These are phyloP conservation scores for Ornithoptera alexandrae DNA, from an alignment of 2,888 invertebrate genomes.

Conservation along the genomic window DNA sequence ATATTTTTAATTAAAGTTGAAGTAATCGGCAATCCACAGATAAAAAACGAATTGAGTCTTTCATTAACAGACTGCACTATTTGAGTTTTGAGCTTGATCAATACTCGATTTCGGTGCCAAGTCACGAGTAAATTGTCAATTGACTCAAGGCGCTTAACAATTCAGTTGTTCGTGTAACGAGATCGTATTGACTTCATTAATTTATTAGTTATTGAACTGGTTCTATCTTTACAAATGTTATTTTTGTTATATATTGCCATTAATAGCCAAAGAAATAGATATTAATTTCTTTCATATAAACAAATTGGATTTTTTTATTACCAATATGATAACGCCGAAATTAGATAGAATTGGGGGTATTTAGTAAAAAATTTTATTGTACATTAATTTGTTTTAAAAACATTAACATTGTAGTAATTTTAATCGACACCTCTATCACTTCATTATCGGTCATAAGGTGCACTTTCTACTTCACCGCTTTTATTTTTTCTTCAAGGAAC, in stretches of 20 bases:
- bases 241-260: background rate
- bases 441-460: background rate
- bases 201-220: constrained; percentile 20
- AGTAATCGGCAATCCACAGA: constrained; percentile 15
- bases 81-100: constrained; percentile 23
- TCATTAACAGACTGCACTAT: constrained; percentile 27
- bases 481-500: constrained; percentile 23
- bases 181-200: constrained; percentile 26
- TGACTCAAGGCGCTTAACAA: constrained; percentile 26
- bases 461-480: constrained; percentile 19
- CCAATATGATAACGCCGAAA: too few relatives aligned
- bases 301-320: too few relatives aligned
- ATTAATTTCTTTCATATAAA: too few relatives aligned
- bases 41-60: constrained; percentile 21
- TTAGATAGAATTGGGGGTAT: background rate
- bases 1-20: background rate
- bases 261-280: too few relatives aligned
- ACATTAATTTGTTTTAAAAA: background rate
- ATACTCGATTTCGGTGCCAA: constrained; percentile 29
- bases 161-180: constrained; percentile 29
- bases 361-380: background rate
- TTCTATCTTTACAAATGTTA: background rate
- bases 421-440: background rate
- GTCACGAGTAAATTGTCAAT: constrained; percentile 31
- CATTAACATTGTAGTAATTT: background rate